These are phyloP conservation scores for Drosophila albomicans DNA, from an alignment of 1,140 invertebrate genomes.

Conservation along the genomic window DNA sequence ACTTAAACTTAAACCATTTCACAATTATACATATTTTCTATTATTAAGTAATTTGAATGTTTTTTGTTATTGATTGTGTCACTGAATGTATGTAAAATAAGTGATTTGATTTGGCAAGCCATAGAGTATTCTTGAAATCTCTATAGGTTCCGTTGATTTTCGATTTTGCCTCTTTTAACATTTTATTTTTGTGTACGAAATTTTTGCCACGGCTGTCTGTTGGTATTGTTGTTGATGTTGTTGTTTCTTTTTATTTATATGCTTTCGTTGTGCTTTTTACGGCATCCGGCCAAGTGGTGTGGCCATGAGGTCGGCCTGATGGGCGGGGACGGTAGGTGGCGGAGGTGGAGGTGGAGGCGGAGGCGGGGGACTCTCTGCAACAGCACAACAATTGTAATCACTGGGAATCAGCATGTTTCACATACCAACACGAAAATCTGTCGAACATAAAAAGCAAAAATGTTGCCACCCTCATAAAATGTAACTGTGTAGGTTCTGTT, in stretches of 20 bases:
- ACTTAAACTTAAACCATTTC: too few species aligned
- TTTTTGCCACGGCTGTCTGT: conserved; percentile 47
- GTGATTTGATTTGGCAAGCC: neutral
- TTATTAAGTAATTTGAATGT: too few species aligned
- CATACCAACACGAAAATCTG: conserved; percentile 83
- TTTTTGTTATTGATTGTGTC: too few species aligned
- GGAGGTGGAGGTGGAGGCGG: too few species aligned
- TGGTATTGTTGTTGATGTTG: conserved; percentile 1
- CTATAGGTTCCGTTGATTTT: neutral
- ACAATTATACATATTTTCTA: too few species aligned
- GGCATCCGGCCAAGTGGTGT: conserved; percentile 46
- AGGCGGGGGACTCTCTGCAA: conserved; percentile 9
- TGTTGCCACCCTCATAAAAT: conserved; percentile 74
- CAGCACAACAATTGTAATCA: conserved; percentile 80
- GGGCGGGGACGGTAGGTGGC: neutral
- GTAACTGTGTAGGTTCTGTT: conserved; percentile 61
- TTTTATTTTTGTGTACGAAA: conserved; percentile 62
- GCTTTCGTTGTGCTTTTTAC: conserved; percentile 73
- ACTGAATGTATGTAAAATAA: too few species aligned
- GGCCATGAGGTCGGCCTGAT: conserved; percentile 9
- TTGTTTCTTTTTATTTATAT: conserved; percentile 72
- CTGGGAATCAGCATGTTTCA: conserved; percentile 82
- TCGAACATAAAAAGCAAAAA: conserved; percentile 82
- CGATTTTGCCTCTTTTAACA: conserved; percentile 46
- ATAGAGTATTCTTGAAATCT: neutral